Evolutionary conservation across 2,888 invertebrate genomes (phyloP).

Genomic region (Tupiocoris notatus): DNA sequence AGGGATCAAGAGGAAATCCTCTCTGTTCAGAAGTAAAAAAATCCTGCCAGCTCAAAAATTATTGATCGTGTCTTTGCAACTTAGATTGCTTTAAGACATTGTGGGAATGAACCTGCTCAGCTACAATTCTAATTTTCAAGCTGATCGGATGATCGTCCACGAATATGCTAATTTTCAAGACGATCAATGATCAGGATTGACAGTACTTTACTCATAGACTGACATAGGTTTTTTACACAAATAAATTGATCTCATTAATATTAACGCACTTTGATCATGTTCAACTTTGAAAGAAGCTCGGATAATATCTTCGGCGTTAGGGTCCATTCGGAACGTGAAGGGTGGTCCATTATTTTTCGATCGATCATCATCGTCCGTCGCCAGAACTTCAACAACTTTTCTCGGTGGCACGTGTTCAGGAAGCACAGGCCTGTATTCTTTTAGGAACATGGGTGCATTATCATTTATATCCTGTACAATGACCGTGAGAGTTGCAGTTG

Average conservation of each 20-base stretch:
- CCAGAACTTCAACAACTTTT: slow-evolving; percentile 88
- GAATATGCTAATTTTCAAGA: too few species aligned
- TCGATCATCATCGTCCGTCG: slow-evolving; percentile 90
- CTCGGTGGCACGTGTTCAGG: slow-evolving; percentile 90
- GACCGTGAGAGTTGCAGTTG: slow-evolving; percentile 89
- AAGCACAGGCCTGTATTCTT: slow-evolving; percentile 87
- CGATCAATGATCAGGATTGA: too few species aligned
- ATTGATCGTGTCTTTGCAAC: too few species aligned
- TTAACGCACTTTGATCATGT: slow-evolving; percentile 83
- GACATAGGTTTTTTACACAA: too few species aligned
- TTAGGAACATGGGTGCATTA: slow-evolving; percentile 89
- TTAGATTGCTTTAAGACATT: too few species aligned
- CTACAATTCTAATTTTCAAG: too few species aligned
- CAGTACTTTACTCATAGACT: too few species aligned
- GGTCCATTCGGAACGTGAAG: slow-evolving; percentile 91
- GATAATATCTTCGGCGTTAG: slow-evolving; percentile 90
- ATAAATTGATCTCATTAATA: not conserved
- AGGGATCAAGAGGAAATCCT: not conserved
- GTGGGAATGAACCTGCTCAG: too few species aligned
- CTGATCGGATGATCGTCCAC: too few species aligned
- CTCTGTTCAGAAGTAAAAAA: too few species aligned
- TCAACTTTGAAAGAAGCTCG: slow-evolving; percentile 93
- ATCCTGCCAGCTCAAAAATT: too few species aligned
- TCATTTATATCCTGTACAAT: slow-evolving; percentile 95
- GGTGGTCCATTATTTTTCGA: slow-evolving; percentile 95